These are phyloP conservation scores for Helicoverpa zea DNA, from an alignment of 1,140 invertebrate genomes.

Conservation along the genomic window DNA sequence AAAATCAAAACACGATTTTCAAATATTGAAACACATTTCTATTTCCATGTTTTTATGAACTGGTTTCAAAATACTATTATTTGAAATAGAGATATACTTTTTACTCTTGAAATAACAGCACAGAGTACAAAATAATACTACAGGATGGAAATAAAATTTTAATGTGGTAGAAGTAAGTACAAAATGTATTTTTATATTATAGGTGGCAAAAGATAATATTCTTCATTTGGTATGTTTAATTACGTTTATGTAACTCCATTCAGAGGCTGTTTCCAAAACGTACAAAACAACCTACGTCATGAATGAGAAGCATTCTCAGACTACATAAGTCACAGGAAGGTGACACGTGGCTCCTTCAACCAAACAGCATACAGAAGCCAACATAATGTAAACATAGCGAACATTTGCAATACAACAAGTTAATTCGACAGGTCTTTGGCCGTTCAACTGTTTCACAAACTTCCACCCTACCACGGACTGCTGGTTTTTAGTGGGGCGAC, in stretches of 20 bases:
- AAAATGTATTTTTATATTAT: too few species aligned
- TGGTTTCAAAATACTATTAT: background rate
- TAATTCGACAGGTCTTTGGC: slow-evolving; percentile 40
- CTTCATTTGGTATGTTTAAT: too few species aligned
- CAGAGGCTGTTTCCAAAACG: too few species aligned
- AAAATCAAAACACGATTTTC: too few species aligned
- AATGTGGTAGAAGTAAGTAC: background rate
- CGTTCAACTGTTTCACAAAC: slow-evolving; percentile 35
- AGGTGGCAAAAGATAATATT: too few species aligned
- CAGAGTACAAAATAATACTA: background rate
- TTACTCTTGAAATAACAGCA: background rate
- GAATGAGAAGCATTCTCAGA: too few species aligned
- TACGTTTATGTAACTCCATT: too few species aligned
- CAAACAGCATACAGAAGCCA: background rate
- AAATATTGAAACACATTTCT: background rate
- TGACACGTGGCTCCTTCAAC: background rate
- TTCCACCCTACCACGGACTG: slow-evolving; percentile 47
- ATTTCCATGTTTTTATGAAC: background rate
- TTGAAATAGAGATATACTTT: background rate
- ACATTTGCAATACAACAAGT: slow-evolving; percentile 34
- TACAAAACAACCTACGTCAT: too few species aligned
- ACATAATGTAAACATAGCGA: background rate
- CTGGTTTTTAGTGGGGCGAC: slow-evolving; percentile 52
- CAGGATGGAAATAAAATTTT: background rate
- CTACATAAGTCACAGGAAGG: too few species aligned